Conservation (phyloP, 2,113 vertebrate species). For the Trogon melanurus region DNA sequence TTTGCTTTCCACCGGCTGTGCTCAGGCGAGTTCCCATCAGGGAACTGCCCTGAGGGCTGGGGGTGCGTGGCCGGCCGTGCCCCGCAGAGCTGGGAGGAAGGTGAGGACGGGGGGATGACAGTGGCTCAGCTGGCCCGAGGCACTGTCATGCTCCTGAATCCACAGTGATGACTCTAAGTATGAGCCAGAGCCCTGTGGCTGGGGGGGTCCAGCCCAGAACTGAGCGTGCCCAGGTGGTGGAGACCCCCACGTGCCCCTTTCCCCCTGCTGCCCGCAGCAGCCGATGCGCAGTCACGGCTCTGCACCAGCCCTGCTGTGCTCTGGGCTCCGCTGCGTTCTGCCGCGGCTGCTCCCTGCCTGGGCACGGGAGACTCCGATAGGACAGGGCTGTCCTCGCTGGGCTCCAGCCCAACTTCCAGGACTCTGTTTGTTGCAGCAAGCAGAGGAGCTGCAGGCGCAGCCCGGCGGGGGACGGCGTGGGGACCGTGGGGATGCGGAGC, state of each 20-base stretch:
- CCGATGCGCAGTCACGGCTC: too few relatives aligned
- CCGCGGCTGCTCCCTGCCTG: accelerated
- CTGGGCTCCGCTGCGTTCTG: too few relatives aligned
- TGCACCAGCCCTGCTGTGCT: background rate
- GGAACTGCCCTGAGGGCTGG: too few relatives aligned
- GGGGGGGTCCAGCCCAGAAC: too few relatives aligned
- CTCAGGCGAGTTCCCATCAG: background rate
- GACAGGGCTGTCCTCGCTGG: accelerated
- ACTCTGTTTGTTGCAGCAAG: background rate
- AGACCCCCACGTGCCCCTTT: background rate
- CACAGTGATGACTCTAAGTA: accelerated
- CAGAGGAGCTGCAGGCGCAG: background rate
- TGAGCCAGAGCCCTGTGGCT: background rate
- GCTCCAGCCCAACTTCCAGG: background rate
- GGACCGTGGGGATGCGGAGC: background rate
- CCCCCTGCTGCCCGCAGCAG: background rate
- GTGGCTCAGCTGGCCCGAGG: background rate
- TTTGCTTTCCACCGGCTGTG: background rate
- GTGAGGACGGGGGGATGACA: background rate
- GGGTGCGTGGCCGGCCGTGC: accelerated
- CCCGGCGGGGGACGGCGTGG: background rate
- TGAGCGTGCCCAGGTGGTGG: accelerated
- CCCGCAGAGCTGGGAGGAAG: background rate
- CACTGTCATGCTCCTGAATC: accelerated
- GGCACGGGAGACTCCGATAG: background rate